These are phyloP conservation scores for Campoletis sonorensis DNA, from an alignment of 1,140 invertebrate species.

Conservation along the genomic window DNA sequence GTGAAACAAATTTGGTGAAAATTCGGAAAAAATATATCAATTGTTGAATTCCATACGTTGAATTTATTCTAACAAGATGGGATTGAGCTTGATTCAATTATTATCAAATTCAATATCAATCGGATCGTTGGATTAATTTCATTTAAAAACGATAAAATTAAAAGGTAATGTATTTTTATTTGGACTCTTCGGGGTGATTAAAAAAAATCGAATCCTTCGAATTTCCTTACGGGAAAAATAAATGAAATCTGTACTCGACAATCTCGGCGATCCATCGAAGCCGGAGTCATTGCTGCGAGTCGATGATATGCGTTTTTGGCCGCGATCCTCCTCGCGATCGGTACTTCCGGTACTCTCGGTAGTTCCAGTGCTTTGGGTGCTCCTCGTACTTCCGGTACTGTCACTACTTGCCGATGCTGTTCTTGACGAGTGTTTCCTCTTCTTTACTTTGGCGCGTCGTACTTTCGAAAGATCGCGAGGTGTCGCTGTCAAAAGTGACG, in stretches of 20 bases:
- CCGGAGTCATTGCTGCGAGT: slow-evolving; percentile 75
- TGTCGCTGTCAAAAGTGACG: slow-evolving; percentile 70
- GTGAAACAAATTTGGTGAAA: no score
- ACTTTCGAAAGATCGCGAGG: slow-evolving; percentile 72
- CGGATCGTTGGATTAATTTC: no score
- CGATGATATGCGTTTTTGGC: slow-evolving; percentile 70
- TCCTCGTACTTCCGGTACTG: slow-evolving; percentile 72
- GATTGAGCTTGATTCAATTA: no score
- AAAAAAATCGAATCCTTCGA: slow-evolving; percentile 43
- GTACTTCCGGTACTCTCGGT: slow-evolving; percentile 59
- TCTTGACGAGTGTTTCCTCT: slow-evolving; percentile 66
- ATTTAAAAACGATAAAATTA: no score
- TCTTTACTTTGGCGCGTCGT: slow-evolving; percentile 70
- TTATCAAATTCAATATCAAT: no score
- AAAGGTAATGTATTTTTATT: no score
- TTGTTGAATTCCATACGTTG: no score
- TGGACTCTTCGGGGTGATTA: background rate
- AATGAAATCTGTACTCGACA: slow-evolving; percentile 66
- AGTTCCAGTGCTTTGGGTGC: slow-evolving; percentile 64
- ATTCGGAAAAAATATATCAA: no score
- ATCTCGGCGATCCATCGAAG: slow-evolving; percentile 74
- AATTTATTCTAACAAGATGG: no score
- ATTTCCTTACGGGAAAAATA: background rate
- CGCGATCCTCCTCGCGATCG: slow-evolving; percentile 67
- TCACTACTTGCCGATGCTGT: slow-evolving; percentile 71